Evolutionary conservation across 2,888 invertebrate species (phyloP).

Genomic region (Gonocerus acuteangulatus): DNA sequence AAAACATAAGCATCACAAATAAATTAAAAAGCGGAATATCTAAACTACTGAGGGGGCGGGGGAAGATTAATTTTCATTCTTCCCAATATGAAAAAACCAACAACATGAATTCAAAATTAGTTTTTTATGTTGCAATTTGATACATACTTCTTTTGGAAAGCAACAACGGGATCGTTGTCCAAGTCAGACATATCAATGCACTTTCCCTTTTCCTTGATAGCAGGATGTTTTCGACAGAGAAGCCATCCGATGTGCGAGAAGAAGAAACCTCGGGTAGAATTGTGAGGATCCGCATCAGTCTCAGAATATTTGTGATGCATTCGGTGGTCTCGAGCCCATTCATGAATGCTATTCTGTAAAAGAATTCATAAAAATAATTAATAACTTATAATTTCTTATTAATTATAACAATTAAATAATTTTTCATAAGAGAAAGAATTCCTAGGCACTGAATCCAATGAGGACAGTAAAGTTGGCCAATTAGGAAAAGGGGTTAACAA

Average conservation of each 20-base stretch:
- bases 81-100: too few species aligned
- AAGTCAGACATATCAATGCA: constrained; percentile 79
- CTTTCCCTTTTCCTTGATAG: constrained; percentile 78
- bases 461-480: too few species aligned
- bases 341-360: constrained; percentile 41
- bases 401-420: too few species aligned
- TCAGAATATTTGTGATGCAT: constrained; percentile 91
- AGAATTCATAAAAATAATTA: not conserved
- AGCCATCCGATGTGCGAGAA: constrained; percentile 96
- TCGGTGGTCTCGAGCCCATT: constrained; percentile 51
- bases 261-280: constrained; percentile 87
- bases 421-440: too few species aligned
- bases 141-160: constrained; percentile 79
- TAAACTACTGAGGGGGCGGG: too few species aligned
- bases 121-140: too few species aligned
- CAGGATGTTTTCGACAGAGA: constrained; percentile 80
- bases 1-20: too few species aligned
- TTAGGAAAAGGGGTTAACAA: too few species aligned
- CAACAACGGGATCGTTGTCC: constrained; percentile 68
- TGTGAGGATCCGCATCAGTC: constrained; percentile 90
- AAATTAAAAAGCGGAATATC: too few species aligned
- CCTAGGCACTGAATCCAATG: too few species aligned
- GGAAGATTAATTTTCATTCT: too few species aligned
- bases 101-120: too few species aligned
- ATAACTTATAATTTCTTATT: constrained; percentile 9